Evolutionary conservation across 2,113 vertebrate genomes (phyloP).

Genomic region (Charadrius vociferus): DNA sequence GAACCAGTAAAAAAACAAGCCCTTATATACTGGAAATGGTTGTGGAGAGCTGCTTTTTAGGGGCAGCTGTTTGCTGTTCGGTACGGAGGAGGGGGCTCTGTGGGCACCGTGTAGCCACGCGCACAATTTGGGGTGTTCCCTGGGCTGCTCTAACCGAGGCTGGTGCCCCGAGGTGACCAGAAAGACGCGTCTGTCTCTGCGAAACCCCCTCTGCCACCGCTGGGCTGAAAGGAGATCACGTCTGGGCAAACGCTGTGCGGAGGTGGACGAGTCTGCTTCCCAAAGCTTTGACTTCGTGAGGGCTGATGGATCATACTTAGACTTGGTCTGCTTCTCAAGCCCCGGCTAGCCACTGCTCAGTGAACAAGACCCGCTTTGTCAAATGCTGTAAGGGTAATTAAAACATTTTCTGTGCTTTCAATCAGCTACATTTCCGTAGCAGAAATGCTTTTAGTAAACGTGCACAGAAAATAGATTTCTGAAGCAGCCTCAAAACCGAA

Average conservation of each 20-base stretch:
- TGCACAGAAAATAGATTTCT: neutral
- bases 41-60: too few relatives aligned
- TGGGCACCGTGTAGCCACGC: too few relatives aligned
- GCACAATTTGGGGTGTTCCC: neutral
- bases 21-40: fast-evolving
- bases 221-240: fast-evolving
- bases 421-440: neutral
- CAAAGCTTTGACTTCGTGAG: neutral
- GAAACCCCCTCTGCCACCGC: neutral
- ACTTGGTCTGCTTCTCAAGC: neutral
- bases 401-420: neutral
- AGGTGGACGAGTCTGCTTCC: neutral
- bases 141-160: neutral
- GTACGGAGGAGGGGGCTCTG: fast-evolving
- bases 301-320: fast-evolving
- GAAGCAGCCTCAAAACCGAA: neutral
- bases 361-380: neutral
- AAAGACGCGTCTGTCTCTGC: too few relatives aligned
- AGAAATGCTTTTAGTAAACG: neutral
- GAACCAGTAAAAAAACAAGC: neutral
- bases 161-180: neutral
- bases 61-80: neutral
- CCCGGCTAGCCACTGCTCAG: neutral
- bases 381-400: neutral
- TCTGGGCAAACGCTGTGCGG: neutral